Evolutionary conservation across 1,140 invertebrate species (phyloP).

Genomic region (Drosophila littoralis): DNA sequence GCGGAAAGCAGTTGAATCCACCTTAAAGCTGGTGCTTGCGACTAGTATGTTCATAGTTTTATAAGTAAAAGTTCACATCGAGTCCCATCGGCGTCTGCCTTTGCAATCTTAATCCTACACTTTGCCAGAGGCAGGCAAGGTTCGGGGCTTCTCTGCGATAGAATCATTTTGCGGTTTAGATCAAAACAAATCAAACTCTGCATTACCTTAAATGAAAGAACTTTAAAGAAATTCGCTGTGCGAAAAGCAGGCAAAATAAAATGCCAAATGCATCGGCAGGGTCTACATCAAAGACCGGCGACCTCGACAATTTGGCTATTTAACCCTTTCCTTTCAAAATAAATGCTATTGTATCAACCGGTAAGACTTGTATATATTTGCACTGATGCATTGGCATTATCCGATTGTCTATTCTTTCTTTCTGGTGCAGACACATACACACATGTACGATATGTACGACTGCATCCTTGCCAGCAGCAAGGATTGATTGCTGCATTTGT

Average conservation of each 20-base stretch:
- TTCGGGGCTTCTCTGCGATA: too few relatives aligned
- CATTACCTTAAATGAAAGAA: slow-evolving; percentile 3
- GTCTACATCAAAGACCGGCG: slow-evolving; percentile 56
- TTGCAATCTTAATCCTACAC: too few relatives aligned
- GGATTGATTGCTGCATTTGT: slow-evolving; percentile 39
- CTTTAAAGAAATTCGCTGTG: slow-evolving; percentile 16
- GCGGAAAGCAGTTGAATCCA: too few relatives aligned
- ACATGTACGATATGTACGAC: not conserved
- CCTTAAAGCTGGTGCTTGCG: too few relatives aligned
- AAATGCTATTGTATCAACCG: slow-evolving; percentile 56
- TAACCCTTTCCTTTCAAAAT: slow-evolving; percentile 63
- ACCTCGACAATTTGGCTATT: slow-evolving; percentile 52
- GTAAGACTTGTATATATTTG: slow-evolving; percentile 35
- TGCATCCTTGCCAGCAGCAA: slow-evolving; percentile 34
- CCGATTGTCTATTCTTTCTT: slow-evolving; percentile 61
- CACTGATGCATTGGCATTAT: slow-evolving; percentile 69
- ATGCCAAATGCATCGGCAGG: slow-evolving; percentile 30
- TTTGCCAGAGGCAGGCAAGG: too few relatives aligned
- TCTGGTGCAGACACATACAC: not conserved
- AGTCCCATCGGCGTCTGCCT: too few relatives aligned
- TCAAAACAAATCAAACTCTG: slow-evolving; percentile 31
- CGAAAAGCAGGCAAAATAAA: slow-evolving; percentile 28
- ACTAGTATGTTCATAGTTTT: too few relatives aligned
- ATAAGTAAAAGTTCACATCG: too few relatives aligned
- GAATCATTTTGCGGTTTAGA: slow-evolving; percentile 29